These are phyloP conservation scores for Paraplagusia blochii DNA, from an alignment of 2,113 vertebrate species.

Conservation along the genomic window DNA sequence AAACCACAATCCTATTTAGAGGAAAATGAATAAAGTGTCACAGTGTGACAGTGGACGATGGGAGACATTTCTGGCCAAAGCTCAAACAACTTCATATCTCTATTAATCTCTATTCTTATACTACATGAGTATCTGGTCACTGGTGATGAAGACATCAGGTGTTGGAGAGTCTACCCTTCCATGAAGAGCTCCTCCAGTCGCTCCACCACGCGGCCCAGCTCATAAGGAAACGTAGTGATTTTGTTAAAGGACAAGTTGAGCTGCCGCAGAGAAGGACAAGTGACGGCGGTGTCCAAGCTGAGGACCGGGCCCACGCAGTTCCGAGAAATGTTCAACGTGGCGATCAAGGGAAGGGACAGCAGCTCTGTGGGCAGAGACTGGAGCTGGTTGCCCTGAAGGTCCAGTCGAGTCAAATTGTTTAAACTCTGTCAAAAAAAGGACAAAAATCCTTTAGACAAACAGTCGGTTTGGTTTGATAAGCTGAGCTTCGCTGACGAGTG, in stretches of 20 bases:
- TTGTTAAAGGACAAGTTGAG: constrained; percentile 91
- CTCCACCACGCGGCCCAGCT: constrained; percentile 68
- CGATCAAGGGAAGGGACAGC: constrained; percentile 82
- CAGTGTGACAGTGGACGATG: no score
- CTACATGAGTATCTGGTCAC: no score
- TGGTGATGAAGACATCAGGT: no score
- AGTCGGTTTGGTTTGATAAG: not conserved
- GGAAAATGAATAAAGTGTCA: no score
- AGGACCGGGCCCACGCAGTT: constrained; percentile 85
- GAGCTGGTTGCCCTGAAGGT: constrained; percentile 89
- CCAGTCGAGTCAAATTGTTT: constrained; percentile 84
- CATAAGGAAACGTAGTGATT: constrained; percentile 75
- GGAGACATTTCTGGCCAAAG: no score
- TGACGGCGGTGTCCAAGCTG: constrained; percentile 66
- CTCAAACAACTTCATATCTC: no score
- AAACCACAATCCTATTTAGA: no score
- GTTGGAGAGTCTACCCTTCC: constrained; percentile 80
- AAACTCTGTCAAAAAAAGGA: constrained; percentile 72
- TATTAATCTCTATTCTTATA: no score
- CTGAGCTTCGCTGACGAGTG: not conserved
- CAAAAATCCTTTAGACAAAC: not conserved
- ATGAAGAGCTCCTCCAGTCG: constrained; percentile 85
- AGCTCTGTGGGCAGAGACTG: constrained; percentile 78
- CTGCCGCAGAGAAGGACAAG: constrained; percentile 81
- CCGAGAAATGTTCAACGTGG: constrained; percentile 84